Conservation (phyloP, 2,797 vertebrate genomes). For the Meda fulgida region DNA sequence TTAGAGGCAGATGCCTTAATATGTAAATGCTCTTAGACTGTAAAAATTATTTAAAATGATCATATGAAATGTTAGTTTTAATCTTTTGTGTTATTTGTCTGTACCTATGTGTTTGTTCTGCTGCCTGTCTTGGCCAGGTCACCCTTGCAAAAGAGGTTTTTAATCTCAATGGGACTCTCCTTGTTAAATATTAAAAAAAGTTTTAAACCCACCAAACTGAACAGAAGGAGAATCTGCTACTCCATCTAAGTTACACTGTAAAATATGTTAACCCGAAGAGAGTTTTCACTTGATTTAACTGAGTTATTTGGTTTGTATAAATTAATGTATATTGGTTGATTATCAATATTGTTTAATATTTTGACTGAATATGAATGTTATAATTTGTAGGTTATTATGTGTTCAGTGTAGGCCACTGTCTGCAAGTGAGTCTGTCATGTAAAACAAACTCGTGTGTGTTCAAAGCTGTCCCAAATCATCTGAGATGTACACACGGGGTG, state of each 20-base stretch:
- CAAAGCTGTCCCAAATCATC: neutral
- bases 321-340: neutral
- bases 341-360: neutral
- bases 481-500: neutral
- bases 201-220: neutral
- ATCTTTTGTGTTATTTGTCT: no score
- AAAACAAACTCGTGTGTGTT: neutral
- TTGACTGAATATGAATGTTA: neutral
- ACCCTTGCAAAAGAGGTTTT: no score
- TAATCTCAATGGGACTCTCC: no score
- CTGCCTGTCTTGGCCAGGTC: no score
- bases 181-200: no score
- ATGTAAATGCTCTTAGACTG: no score
- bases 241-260: no score
- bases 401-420: neutral
- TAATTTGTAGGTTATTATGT: neutral
- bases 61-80: no score
- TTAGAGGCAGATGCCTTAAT: neutral
- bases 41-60: no score
- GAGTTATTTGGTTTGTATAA: neutral
- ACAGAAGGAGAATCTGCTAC: neutral
- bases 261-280: no score
- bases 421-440: neutral
- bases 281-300: no score
- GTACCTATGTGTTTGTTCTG: no score